Base-by-base conservation (phyloP, 2,113 vertebrate genomes). In the Numenius arquata region DNA sequence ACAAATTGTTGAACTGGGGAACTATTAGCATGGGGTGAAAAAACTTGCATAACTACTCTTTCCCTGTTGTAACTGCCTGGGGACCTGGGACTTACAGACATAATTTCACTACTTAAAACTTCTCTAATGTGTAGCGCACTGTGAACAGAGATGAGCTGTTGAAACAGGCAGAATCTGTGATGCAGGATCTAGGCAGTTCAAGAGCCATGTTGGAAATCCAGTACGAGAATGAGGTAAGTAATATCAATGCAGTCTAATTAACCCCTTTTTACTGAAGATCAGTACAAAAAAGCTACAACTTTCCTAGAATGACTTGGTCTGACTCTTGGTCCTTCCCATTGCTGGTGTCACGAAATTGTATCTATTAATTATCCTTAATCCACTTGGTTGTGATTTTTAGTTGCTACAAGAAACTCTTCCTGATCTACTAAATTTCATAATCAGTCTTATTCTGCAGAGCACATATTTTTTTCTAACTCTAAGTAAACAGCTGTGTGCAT, bases 121-220 rank as follows among this genome's bases (percentile, higher is more conserved):
- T 94, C 68, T 94, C 62, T 95, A 15, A 90, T 94, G 52, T 96
- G 11, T 94, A 99, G 99, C 99, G 99, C 95, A 99, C 99, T 96
- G 99, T 99, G 99, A 99, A 99, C 97, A 98, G 99, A 41, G 99
- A 99, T 73, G 99, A 99, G 97, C 98, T 99, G 91, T 97, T 99
- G 65, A 99, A 99, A 97, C 99, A 99, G 98, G 99, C 99, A 0
- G 99, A 99, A 98, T 99, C 99, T 85, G 99, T 99, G 94, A 99
- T 99, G 99, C 99, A 99, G 97, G 99, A 99, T 95, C 98, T 99
- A 8, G 99, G 99, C 91, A 99, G 99, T 96, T 99, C 99, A 78
- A 98, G 99, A 97, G 99, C 99, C 84, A 99, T 99, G 99, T 98
- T 99, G 97, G 99, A 99, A 98, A 99, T 99, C 94, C 99, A 99